Conservation (phyloP, 2,888 invertebrate species). For the Melipona beecheii region DNA sequence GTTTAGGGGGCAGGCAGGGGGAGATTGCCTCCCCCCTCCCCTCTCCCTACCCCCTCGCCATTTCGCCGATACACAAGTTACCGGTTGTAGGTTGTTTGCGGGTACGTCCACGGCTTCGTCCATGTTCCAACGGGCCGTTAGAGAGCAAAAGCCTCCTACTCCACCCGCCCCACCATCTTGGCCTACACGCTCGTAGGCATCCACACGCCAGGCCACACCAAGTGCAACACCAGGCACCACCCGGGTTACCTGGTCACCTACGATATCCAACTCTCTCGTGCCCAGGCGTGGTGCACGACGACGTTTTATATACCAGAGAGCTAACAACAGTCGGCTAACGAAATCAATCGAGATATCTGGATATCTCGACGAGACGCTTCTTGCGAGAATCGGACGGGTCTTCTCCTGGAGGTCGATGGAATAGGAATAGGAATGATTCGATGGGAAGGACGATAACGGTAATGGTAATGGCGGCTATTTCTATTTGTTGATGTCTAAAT, state of each 20-base stretch:
- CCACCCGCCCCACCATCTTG: slow-evolving; percentile 67
- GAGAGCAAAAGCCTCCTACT: slow-evolving; percentile 66
- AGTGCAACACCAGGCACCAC: slow-evolving; percentile 77
- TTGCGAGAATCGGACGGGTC: too few relatives aligned
- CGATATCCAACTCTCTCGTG: slow-evolving; percentile 66
- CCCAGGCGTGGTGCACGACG: slow-evolving; percentile 63
- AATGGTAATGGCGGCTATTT: too few relatives aligned
- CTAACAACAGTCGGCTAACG: background rate
- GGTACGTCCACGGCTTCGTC: slow-evolving; percentile 58
- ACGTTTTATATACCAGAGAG: background rate
- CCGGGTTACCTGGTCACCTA: slow-evolving; percentile 78
- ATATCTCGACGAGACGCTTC: background rate
- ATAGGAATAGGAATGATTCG: background rate
- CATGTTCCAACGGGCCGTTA: slow-evolving; percentile 49
- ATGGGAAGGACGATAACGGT: background rate
- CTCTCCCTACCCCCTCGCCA: slow-evolving; percentile 29
- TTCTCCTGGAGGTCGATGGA: background rate
- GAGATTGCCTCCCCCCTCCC: background rate
- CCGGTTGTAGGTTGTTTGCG: slow-evolving; percentile 58
- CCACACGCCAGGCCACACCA: slow-evolving; percentile 66
- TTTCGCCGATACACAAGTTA: slow-evolving; percentile 41
- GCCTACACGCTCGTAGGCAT: slow-evolving; percentile 57
- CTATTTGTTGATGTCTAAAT: too few relatives aligned
- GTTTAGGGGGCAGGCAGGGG: slow-evolving; percentile 45
- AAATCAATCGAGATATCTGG: background rate